A percentile compares a stretch with the other conserved stretches of the same genome.
Conservation (phyloP, 1,140 invertebrate species). For the Leptinotarsa defecta region DNA sequence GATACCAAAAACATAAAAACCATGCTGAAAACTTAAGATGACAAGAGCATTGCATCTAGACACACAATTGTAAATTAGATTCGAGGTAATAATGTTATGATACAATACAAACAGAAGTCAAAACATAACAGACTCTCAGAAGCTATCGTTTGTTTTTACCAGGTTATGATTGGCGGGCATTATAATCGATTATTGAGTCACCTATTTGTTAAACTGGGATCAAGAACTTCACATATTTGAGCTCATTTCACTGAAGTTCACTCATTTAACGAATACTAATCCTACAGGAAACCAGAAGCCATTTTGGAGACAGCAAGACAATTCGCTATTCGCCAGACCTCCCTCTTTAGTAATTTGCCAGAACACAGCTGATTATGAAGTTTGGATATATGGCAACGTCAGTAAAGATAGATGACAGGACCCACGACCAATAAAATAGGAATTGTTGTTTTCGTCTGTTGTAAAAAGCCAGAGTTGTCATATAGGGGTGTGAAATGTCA, state of each 20-base stretch:
- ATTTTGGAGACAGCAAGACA: constrained; percentile 4
- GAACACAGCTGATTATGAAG: constrained; percentile 6
- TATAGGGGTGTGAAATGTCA: too few species aligned
- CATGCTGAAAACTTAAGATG: too few species aligned
- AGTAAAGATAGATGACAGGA: too few species aligned
- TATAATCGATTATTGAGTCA: too few species aligned
- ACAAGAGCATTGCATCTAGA: too few species aligned
- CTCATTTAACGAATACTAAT: not conserved
- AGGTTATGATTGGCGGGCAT: not conserved
- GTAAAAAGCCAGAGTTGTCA: too few species aligned
- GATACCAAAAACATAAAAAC: too few species aligned
- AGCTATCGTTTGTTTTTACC: not conserved
- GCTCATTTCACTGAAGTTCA: not conserved
- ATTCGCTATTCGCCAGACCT: not conserved
- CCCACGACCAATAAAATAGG: too few species aligned
- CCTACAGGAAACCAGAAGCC: not conserved
- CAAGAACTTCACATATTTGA: not conserved
- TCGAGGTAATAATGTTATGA: not conserved
- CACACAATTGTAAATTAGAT: not conserved
- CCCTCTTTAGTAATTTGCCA: not conserved
- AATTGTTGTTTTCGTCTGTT: too few species aligned
- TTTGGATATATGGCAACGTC: not conserved
- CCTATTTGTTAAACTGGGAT: too few species aligned
- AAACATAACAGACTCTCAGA: not conserved
- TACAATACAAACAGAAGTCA: not conserved